phyloP scores from a whole-genome alignment of 2,113 vertebrate species.

The Arizona elegans region DNA sequence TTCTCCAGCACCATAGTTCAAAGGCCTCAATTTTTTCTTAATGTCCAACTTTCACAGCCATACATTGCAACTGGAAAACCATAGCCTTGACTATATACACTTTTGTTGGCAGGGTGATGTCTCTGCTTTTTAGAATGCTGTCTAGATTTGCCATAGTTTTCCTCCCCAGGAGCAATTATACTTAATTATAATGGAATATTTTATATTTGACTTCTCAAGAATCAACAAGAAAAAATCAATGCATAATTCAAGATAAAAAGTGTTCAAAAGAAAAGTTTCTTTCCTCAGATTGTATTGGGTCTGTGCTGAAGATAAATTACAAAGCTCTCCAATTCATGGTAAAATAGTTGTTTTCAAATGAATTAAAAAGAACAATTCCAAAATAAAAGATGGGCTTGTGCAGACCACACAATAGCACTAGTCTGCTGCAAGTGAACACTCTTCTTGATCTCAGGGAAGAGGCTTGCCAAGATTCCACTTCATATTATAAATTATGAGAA shows the following conservation, averaged over 20 bases:
- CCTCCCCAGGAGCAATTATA: too few relatives aligned
- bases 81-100: too few relatives aligned
- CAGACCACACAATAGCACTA: not conserved
- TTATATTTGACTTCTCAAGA: constrained; percentile 25
- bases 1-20: too few relatives aligned
- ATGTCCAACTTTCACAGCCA: too few relatives aligned
- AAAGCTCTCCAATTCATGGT: not conserved
- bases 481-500: not conserved
- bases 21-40: too few relatives aligned
- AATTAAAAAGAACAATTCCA: not conserved
- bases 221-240: constrained; percentile 13
- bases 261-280: constrained; percentile 21
- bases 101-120: too few relatives aligned
- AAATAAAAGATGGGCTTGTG: not conserved
- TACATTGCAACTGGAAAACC: too few relatives aligned
- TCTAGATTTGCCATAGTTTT: too few relatives aligned
- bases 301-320: not conserved
- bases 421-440: not conserved
- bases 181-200: constrained; percentile 50
- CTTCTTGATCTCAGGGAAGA: not conserved
- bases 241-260: constrained; percentile 48
- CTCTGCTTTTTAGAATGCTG: too few relatives aligned
- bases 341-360: not conserved
- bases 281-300: constrained; percentile 37
- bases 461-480: not conserved